Conservation (phyloP, 2,113 vertebrate genomes). For the Melanerpes aurifrons region DNA sequence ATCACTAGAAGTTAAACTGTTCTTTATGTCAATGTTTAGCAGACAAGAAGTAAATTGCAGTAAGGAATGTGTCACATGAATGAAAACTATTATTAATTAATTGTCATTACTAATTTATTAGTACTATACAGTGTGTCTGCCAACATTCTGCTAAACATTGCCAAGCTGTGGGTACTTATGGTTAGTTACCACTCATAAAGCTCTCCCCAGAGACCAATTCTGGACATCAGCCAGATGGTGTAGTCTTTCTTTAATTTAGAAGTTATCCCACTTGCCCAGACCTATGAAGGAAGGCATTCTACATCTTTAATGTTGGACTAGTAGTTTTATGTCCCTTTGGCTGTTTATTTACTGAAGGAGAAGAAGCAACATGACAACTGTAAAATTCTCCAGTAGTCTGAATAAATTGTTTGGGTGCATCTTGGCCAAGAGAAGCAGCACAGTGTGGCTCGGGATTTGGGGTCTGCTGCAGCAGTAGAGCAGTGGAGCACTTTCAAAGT, state of each 20-base stretch:
- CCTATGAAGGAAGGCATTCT: neutral
- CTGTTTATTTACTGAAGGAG: constrained; percentile 3
- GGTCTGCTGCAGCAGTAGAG: neutral
- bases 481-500: neutral
- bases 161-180: constrained; percentile 33
- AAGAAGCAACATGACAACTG: neutral
- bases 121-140: constrained; percentile 9
- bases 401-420: neutral
- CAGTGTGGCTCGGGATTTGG: neutral
- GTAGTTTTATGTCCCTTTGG: neutral
- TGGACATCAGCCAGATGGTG: constrained; percentile 35
- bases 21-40: neutral
- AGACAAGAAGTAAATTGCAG: constrained; percentile 32
- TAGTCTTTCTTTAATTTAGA: constrained; percentile 37
- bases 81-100: constrained; percentile 51
- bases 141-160: constrained; percentile 45
- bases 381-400: neutral
- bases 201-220: constrained; percentile 12
- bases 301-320: neutral
- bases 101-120: constrained; percentile 62
- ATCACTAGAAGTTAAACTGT: neutral
- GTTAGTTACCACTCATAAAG: constrained; percentile 52
- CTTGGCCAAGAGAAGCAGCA: neutral
- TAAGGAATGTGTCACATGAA: constrained; percentile 19
- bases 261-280: constrained; percentile 8